Evolutionary conservation across 2,797 vertebrate species (phyloP).

Genomic region (Leptoclinus maculatus): DNA sequence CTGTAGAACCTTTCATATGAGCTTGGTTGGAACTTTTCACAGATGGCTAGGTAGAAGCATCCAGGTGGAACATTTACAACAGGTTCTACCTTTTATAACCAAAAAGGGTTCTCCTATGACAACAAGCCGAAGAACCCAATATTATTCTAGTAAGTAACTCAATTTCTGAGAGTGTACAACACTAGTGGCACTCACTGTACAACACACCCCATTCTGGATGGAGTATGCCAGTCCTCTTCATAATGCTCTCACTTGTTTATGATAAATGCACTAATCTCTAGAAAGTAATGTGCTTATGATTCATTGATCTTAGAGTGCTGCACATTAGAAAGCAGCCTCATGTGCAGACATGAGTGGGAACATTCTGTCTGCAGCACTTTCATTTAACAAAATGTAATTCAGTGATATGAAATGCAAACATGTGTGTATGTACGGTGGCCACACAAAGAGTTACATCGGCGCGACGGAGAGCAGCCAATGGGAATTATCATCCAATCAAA

Average conservation of each 20-base stretch:
- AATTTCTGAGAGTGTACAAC: background rate
- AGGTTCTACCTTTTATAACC: too few species aligned
- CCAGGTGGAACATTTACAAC: too few species aligned
- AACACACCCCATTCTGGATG: background rate
- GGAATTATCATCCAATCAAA: constrained; percentile 37
- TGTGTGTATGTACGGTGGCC: background rate
- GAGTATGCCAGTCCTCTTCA: background rate
- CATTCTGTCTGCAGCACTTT: background rate
- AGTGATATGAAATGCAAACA: constrained; percentile 22
- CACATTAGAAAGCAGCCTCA: background rate
- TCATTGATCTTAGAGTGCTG: constrained; percentile 13
- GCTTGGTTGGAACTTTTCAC: too few species aligned
- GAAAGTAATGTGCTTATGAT: constrained; percentile 31
- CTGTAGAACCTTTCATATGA: too few species aligned
- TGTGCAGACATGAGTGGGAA: background rate
- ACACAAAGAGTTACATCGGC: constrained; percentile 27
- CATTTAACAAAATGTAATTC: constrained; percentile 23
- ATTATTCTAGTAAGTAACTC: too few species aligned
- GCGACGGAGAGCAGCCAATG: background rate
- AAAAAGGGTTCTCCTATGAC: too few species aligned
- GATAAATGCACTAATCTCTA: constrained; percentile 31
- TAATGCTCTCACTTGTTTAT: constrained; percentile 26
- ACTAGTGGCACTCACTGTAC: background rate
- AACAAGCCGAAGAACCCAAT: too few species aligned
- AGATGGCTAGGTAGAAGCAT: too few species aligned